Conservation (phyloP, 2,113 vertebrate genomes). For the Empidonax traillii region DNA sequence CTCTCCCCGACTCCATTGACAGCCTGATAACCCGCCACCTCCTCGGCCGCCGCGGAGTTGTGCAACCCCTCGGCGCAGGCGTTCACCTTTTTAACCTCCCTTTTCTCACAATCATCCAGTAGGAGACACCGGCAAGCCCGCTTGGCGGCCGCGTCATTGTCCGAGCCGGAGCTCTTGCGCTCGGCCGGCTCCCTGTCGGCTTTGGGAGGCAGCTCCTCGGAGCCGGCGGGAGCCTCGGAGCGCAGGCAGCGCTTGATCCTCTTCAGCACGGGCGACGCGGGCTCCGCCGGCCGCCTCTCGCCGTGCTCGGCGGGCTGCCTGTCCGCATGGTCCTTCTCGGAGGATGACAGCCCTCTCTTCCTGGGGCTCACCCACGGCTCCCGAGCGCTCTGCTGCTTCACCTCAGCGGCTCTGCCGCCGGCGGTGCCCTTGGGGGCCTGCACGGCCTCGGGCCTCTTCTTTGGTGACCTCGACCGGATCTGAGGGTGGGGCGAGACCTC, state of each 20-base stretch:
- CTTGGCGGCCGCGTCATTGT: conserved; percentile 82
- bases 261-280: conserved; percentile 86
- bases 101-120: conserved; percentile 84
- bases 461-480: conserved; percentile 92
- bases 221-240: conserved; percentile 85
- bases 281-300: no score
- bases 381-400: conserved; percentile 76
- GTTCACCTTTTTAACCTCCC: conserved; percentile 82
- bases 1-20: conserved; percentile 88
- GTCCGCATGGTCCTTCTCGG: conserved; percentile 86
- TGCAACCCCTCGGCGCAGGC: conserved; percentile 74
- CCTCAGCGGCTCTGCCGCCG: conserved; percentile 79
- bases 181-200: conserved; percentile 77
- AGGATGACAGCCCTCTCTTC: conserved; percentile 87
- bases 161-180: conserved; percentile 74
- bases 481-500: conserved; percentile 87
- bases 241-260: conserved; percentile 89
- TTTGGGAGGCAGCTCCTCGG: conserved; percentile 80
- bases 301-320: no score
- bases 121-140: conserved; percentile 80
- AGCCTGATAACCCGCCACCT: conserved; percentile 78
- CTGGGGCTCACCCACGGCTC: conserved; percentile 86
- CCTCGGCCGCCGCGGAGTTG: conserved; percentile 68
- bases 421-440: conserved; percentile 77
- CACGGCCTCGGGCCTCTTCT: conserved; percentile 88